These are phyloP conservation scores for Heliconius charithonia DNA, from an alignment of 2,888 invertebrate species.

Conservation along the genomic window DNA sequence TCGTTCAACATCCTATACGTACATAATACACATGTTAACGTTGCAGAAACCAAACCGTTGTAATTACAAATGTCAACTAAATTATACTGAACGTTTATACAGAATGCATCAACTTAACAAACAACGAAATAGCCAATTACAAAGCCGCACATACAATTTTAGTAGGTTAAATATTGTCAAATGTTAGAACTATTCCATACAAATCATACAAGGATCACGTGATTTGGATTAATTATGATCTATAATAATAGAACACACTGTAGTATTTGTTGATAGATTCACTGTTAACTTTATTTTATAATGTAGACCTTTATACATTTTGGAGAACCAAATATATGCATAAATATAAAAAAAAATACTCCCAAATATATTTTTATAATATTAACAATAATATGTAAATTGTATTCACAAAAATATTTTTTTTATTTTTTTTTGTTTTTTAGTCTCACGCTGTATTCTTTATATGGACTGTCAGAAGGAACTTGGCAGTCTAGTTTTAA, in stretches of 20 bases:
- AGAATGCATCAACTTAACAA: slow-evolving; percentile 32
- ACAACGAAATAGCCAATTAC: slow-evolving; percentile 40
- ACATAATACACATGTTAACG: not conserved
- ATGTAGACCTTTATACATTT: too few relatives aligned
- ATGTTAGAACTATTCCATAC: slow-evolving; percentile 71
- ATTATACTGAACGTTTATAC: slow-evolving; percentile 30
- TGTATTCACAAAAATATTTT: too few relatives aligned
- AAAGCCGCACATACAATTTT: slow-evolving; percentile 32
- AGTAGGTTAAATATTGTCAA: slow-evolving; percentile 38
- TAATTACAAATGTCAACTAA: slow-evolving; percentile 29
- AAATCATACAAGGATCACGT: slow-evolving; percentile 60
- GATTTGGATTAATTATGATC: slow-evolving; percentile 4
- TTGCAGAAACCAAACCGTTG: slow-evolving; percentile 9
- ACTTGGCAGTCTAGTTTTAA: too few relatives aligned
- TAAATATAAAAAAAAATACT: too few relatives aligned
- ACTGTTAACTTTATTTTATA: too few relatives aligned
- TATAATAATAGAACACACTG: not conserved
- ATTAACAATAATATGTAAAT: too few relatives aligned
- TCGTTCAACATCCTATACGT: not conserved
- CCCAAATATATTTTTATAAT: too few relatives aligned
- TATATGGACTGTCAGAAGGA: too few relatives aligned
- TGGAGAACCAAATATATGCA: too few relatives aligned
- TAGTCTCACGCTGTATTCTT: too few relatives aligned
- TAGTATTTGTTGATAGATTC: too few relatives aligned
- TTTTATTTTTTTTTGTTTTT: too few relatives aligned